These are phyloP conservation scores for Frieseomelitta varia DNA, from an alignment of 1,140 invertebrate species.

Conservation along the genomic window DNA sequence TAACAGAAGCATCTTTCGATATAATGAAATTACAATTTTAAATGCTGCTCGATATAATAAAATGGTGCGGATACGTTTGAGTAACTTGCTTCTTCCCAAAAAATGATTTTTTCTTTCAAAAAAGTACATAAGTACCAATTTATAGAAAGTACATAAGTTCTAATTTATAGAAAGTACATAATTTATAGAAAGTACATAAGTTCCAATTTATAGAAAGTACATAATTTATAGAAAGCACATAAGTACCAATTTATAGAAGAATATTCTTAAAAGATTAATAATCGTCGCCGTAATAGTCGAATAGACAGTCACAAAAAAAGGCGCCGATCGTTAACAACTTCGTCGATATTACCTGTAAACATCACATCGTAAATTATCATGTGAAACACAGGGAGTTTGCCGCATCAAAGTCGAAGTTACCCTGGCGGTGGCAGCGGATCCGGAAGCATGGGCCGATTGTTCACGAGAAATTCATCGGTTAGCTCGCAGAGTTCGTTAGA, in stretches of 20 bases:
- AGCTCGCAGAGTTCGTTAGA: slow-evolving; percentile 92
- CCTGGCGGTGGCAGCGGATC: slow-evolving; percentile 78
- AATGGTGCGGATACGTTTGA: not conserved
- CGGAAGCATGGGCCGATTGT: slow-evolving; percentile 61
- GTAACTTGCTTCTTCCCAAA: no score
- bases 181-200: no score
- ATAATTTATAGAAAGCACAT: no score
- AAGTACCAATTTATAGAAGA: no score
- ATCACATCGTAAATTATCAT: not conserved
- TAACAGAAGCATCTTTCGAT: not conserved
- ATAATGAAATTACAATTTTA: not conserved
- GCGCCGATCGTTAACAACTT: not conserved
- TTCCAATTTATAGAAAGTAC: no score
- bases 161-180: no score
- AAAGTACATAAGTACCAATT: no score
- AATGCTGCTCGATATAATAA: not conserved
- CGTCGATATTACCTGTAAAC: not conserved
- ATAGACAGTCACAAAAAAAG: no score
- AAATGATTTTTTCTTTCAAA: no score
- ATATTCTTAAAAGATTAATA: no score
- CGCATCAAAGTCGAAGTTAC: slow-evolving; percentile 83
- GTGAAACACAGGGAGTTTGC: slow-evolving; percentile 44
- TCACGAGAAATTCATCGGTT: slow-evolving; percentile 87
- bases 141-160: no score
- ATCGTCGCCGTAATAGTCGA: no score